These are phyloP conservation scores for Toxotes lorentzi DNA, from an alignment of 2,797 vertebrate genomes.

Conservation along the genomic window DNA sequence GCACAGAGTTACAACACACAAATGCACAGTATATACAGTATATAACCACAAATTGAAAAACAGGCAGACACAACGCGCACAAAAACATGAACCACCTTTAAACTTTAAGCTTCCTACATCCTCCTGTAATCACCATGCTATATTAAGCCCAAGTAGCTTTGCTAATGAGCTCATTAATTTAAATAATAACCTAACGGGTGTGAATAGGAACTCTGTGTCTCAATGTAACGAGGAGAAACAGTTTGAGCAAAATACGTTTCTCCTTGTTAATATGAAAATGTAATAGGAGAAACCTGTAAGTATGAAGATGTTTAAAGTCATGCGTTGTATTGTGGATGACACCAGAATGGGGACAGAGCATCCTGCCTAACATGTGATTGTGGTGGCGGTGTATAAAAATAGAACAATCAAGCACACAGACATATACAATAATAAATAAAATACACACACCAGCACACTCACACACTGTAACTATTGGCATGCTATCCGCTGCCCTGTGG, in stretches of 20 bases:
- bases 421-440: not conserved
- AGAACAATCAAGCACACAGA: not conserved
- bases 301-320: not conserved
- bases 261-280: conserved; percentile 13
- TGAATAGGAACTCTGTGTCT: conserved; percentile 35
- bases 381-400: not conserved
- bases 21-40: not conserved
- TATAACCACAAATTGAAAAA: not conserved
- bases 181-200: conserved; percentile 33
- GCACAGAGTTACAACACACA: conserved; percentile 1
- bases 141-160: conserved; percentile 36
- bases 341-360: not conserved
- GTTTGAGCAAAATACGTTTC: not conserved
- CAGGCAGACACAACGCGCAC: not conserved
- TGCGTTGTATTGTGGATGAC: not conserved
- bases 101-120: conserved; percentile 10
- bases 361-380: not conserved
- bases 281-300: not conserved
- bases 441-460: not conserved
- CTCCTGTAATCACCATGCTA: conserved; percentile 23
- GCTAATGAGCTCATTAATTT: conserved; percentile 49
- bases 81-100: conserved; percentile 1
- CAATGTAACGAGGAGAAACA: conserved; percentile 4
- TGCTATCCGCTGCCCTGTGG: conserved; percentile 13
- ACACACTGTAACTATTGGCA: conserved; percentile 22